Base-by-base conservation (phyloP, 1,140 invertebrate genomes). In the Tetramorium alpestre region DNA sequence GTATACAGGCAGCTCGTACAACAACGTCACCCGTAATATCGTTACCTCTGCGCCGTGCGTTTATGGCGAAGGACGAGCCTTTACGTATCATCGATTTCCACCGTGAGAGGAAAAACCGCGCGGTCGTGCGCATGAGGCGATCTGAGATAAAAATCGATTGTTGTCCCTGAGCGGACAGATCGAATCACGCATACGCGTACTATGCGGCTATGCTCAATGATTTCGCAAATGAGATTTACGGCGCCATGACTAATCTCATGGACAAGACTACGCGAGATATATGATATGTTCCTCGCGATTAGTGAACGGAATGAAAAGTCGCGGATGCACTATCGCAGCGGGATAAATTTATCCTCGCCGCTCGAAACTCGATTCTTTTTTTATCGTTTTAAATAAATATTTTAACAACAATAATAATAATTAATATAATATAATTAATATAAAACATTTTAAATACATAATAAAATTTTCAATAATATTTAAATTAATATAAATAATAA, bases 151-250 rank as follows among this genome's bases (percentile, higher is more conserved):
- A 87, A 89, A 87, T 86, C 72, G 86, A 89, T 91, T 81, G 85
- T 91, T 85, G 87, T 91, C 90, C 90, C 90, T 91, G 89, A 90
- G 28, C 87, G 84, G 44, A 67, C 75, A 81, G 89, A 91, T 91
- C 86, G 72, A 88, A 88, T 92, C 89, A 77, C 58, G 11, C 65
- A 58, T 51, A 56, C n/a, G n/a, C 56, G 41, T n/a, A 54, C 33
- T 33, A 4, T 33, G 28, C 28, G 28, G 28, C 28, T 33, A 33
- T 33, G 33, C 33, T 4, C 60, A 33, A n/a, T n/a, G 54, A 56
- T 75, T 75, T 84, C 54, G 69, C 80, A 75, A 84, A 47, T 54
- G 44, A 72, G 25, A 84, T 75, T 82, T 84, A 84, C 33, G 28
- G 38, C 64, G 64, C 64, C 44, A 47, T 69, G 69, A 82, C 47